Base-by-base conservation (phyloP, 1,140 invertebrate species). In the Catajapyx aquilonaris region DNA sequence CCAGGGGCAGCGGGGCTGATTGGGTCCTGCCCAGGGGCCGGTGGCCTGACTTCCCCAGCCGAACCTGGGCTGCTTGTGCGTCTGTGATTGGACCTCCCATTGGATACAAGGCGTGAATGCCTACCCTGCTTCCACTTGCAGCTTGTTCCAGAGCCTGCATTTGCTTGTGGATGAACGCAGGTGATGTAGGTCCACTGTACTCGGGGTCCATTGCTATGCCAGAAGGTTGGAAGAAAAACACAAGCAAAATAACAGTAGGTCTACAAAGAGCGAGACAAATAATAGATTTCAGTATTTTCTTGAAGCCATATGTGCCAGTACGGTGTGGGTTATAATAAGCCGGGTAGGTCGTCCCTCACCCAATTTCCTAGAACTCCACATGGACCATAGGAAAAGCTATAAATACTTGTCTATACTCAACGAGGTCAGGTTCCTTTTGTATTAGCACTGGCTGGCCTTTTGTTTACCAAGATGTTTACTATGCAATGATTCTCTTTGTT, bases 1-100 rank as follows among this genome's bases (percentile, higher is more conserved):
- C 86, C n/a, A 96, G 62, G 18, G 90, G 90, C 44, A 95, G 57
- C 0, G 91, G 88, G 3, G 87, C 87, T 9, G 81, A 86, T 55
- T 90, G 84, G n/a, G 86, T 90, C 48, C 86, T 69, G 11, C 83
- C 83, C 54, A 91, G 65, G 41, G 83, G 81, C 44, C 83, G 67
- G 48, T 76, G 73, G 45, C 70, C 62, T 56, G 68, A 62, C 60
- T 78, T 79, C 55, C 69, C 69, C 19, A 83, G 65, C 50, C 78
- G 69, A 44, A 76, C 74, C 50, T 76, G 71, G 37, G 73, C 73
- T 37, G 56, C 56, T 50, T 74, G 71, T 40, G 66, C 63, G 52
- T 73, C 69, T 23, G 69, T 69, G 41, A 71, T 69, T n/a, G 63
- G 63, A 52, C 40, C 51, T 41, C 32, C 45, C 35, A 13, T 28